A percentile compares a stretch with the other conserved stretches of the same genome.
Evolutionary conservation across 2,797 vertebrate genomes (phyloP).

Genomic region (Brachyrhaphis roseni): DNA sequence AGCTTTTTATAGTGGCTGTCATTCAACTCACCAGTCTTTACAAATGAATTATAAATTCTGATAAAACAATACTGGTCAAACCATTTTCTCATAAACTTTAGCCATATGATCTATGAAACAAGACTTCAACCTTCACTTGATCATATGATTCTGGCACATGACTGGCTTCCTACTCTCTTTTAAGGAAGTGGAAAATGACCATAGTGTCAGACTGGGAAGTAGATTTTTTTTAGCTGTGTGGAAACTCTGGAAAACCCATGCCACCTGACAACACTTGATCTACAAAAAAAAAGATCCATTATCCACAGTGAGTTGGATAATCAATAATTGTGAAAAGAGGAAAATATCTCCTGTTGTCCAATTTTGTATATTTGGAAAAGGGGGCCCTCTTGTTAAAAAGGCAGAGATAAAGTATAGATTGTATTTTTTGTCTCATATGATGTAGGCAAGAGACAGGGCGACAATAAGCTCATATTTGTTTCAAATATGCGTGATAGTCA

Average conservation of each 20-base stretch:
- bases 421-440: not conserved
- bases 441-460: not conserved
- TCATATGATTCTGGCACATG: conserved; percentile 82
- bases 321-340: not conserved
- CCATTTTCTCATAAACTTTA: conserved; percentile 1
- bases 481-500: conserved; percentile 42
- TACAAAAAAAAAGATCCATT: conserved; percentile 2
- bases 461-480: conserved; percentile 40
- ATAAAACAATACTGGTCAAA: not conserved
- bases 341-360: not conserved
- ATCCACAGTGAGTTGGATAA: not conserved
- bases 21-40: not conserved
- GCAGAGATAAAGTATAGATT: not conserved
- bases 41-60: not conserved
- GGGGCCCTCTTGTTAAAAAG: not conserved
- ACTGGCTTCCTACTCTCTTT: conserved; percentile 56
- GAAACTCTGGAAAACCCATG: conserved; percentile 23
- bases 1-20: not conserved
- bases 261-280: not conserved
- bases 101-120: conserved; percentile 3
- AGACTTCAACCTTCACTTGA: conserved; percentile 38
- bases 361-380: not conserved
- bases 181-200: conserved; percentile 76
- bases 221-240: conserved; percentile 30
- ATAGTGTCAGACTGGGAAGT: conserved; percentile 70